Percentiles rank a stretch among this genome's conserved stretches.
Conservation (phyloP, 2,113 vertebrate genomes). For the Conger conger region DNA sequence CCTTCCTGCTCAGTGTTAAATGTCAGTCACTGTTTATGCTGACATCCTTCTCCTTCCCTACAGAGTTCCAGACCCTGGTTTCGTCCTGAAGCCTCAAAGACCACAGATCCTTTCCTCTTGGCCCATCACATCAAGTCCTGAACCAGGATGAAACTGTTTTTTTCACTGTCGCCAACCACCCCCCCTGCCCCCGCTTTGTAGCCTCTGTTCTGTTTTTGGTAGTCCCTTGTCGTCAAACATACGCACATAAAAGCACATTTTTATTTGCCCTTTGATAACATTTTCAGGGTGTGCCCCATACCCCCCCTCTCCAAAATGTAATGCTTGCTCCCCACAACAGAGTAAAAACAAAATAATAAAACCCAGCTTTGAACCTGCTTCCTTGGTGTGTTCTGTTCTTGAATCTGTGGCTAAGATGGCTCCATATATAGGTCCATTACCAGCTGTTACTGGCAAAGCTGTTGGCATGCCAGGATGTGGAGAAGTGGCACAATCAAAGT, state of each 20-base stretch:
- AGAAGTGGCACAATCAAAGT: too few relatives aligned
- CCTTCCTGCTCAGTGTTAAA: not conserved
- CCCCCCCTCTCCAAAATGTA: constrained; percentile 44
- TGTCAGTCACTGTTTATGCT: not conserved
- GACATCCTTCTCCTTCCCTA: constrained; percentile 39
- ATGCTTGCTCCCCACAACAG: constrained; percentile 49
- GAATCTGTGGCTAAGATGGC: not conserved
- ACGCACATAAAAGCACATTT: constrained; percentile 33
- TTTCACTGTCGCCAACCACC: constrained; percentile 23
- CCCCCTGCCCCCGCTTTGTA: not conserved
- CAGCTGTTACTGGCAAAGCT: too few relatives aligned
- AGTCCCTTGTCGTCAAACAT: constrained; percentile 22
- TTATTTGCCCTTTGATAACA: constrained; percentile 44
- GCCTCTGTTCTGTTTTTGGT: constrained; percentile 28
- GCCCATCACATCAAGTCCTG: constrained; percentile 46
- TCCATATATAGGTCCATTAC: too few relatives aligned
- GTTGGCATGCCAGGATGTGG: too few relatives aligned
- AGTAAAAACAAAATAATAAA: constrained; percentile 65
- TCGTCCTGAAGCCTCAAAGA: constrained; percentile 71
- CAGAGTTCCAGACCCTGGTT: constrained; percentile 94
- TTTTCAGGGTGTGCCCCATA: constrained; percentile 41
- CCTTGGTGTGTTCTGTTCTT: not conserved
- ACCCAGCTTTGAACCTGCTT: constrained; percentile 25
- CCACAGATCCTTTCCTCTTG: not conserved
- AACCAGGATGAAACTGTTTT: not conserved